Evolutionary conservation across 2,888 invertebrate genomes (phyloP).

Genomic region (Epistrophe eligans): DNA sequence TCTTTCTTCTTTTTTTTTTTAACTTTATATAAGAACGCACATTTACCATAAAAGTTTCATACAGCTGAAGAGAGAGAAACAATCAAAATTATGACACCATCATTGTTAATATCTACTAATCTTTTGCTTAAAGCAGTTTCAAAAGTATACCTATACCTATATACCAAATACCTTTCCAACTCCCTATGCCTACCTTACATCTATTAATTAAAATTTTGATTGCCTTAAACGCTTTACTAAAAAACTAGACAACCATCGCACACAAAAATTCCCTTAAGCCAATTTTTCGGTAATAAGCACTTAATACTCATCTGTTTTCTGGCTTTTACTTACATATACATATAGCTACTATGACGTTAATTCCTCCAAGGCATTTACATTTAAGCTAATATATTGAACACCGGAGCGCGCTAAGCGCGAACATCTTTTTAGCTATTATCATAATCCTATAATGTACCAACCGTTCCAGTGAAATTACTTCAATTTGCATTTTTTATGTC

Average conservation of each 20-base stretch:
- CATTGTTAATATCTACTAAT: slow-evolving; percentile 6
- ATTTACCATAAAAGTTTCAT: neutral
- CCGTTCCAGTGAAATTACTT: slow-evolving; percentile 54
- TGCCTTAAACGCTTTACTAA: slow-evolving; percentile 2
- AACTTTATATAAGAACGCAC: neutral
- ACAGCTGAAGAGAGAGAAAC: neutral
- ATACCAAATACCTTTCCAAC: no score
- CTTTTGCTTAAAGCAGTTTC: neutral
- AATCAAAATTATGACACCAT: slow-evolving; percentile 3
- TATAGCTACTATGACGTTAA: slow-evolving; percentile 6
- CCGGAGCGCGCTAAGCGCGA: slow-evolving; percentile 26
- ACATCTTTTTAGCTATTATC: slow-evolving; percentile 44
- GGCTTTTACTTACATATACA: neutral
- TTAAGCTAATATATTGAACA: slow-evolving; percentile 39
- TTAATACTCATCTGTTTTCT: neutral
- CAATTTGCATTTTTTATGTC: slow-evolving; percentile 65
- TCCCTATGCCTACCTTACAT: no score
- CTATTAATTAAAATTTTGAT: slow-evolving; percentile 20
- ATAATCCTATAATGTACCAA: slow-evolving; percentile 55
- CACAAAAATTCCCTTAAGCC: neutral
- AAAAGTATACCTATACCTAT: neutral
- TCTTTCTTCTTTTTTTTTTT: no score
- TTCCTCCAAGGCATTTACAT: slow-evolving; percentile 31
- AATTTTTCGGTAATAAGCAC: slow-evolving; percentile 24
- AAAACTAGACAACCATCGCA: slow-evolving; percentile 14